A percentile compares a stretch with the other conserved stretches of the same genome.
phyloP scores from a whole-genome alignment of 2,888 invertebrate species.

The Drepanosiphum platanoidis region DNA sequence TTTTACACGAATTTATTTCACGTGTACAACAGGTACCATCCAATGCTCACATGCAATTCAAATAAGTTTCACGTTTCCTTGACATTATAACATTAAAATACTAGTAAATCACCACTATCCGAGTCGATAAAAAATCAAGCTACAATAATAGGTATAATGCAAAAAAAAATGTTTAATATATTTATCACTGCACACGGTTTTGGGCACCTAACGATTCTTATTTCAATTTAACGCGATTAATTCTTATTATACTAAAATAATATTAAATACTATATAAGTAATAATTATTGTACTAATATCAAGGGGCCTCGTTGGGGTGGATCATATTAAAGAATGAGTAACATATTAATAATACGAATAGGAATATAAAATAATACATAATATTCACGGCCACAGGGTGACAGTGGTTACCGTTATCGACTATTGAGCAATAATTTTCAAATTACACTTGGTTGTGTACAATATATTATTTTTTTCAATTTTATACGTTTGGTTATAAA shows the following conservation, averaged over 20 bases:
- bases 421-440: neutral
- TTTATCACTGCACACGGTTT: neutral
- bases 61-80: neutral
- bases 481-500: neutral
- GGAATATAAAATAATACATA: neutral
- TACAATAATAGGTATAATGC: too few species aligned
- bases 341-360: neutral
- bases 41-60: neutral
- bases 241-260: neutral
- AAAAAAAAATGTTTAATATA: too few species aligned
- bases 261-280: constrained; percentile 15
- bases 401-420: neutral
- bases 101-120: neutral
- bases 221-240: neutral
- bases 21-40: neutral
- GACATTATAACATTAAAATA: neutral
- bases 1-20: neutral
- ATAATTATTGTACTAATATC: neutral
- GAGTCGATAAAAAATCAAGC: neutral
- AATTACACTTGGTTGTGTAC: neutral
- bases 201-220: too few species aligned
- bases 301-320: constrained; percentile 4
- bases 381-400: neutral
- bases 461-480: neutral
- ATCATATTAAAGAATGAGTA: neutral